Evolutionary conservation across 2,113 vertebrate species (phyloP).

Genomic region (Solenodon paradoxus): DNA sequence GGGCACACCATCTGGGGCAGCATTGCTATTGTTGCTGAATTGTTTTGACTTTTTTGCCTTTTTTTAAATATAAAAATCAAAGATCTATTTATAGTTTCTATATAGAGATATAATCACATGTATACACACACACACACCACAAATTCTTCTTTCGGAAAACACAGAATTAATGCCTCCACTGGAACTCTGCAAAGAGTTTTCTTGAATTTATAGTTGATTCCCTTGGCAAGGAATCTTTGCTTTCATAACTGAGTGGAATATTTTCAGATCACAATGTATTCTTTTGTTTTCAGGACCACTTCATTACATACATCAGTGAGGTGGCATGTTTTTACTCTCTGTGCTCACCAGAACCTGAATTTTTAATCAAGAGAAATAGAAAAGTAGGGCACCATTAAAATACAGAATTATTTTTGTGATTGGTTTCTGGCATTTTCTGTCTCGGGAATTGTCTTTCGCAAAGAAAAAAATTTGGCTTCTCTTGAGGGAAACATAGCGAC

Average conservation of each 20-base stretch:
- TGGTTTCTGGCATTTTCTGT: background rate
- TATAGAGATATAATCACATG: background rate
- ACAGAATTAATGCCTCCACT: background rate
- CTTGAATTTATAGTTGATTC: slow-evolving; percentile 40
- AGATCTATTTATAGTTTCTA: background rate
- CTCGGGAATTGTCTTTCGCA: slow-evolving; percentile 24
- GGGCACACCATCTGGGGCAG: slow-evolving; percentile 58
- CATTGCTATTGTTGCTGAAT: background rate
- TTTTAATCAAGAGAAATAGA: slow-evolving; percentile 50
- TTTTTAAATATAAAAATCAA: slow-evolving; percentile 22
- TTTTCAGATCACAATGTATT: slow-evolving; percentile 50
- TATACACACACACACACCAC: background rate
- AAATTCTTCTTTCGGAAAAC: slow-evolving; percentile 21
- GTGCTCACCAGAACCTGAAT: slow-evolving; percentile 40
- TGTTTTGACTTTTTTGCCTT: background rate
- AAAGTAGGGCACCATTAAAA: slow-evolving; percentile 43
- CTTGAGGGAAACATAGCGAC: background rate
- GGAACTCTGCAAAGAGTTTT: background rate
- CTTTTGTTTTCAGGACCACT: slow-evolving; percentile 54
- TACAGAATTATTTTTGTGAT: slow-evolving; percentile 33
- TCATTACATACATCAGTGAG: slow-evolving; percentile 29
- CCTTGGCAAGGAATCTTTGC: slow-evolving; percentile 39
- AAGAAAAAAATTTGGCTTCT: slow-evolving; percentile 5
- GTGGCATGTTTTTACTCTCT: slow-evolving; percentile 31
- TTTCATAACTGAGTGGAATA: slow-evolving; percentile 49